Evolutionary conservation across 2,888 invertebrate species (phyloP), one percentile per base, ranked within the genome.

Genomic region (Operophtera brumata): DNA sequence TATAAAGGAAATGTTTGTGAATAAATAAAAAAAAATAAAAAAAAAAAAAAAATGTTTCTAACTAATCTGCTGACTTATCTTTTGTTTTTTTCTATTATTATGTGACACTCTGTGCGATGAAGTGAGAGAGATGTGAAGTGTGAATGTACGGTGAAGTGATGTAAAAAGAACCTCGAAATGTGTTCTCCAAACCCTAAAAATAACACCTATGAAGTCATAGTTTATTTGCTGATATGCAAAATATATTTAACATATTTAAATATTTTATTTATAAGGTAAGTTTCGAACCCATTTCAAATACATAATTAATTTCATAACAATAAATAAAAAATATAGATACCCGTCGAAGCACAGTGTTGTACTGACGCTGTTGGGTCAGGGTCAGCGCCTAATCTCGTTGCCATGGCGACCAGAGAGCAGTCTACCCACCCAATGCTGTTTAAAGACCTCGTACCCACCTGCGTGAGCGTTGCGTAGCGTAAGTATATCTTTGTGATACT

Each of bases 301-400:
- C 9, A 30, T 0, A 30, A 2, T 30, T 30, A 30, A 9, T 30
- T 30, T 30, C 5, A 30, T 30, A 7, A 30, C 30, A 30, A n/a
- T 34, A 1, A 34, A n/a, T n/a, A 34, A 1, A n/a, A n/a, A 11
- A 11, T 20, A 20, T 20, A 20, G 2, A 20, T 20, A 20, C 20
- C 11, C 11, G 6, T 34, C 11, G 28, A 36, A 28, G 42, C 49
- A 42, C 49, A 49, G 47, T 36, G 42, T 36, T 42, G 14, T 12
- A 13, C 35, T 28, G 28, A 28, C 11, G 42, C 14, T 43, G 42
- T 11, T 43, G 39, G 49, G 49, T 44, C 25, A 39, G 13, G 47
- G 32, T 47, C 47, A 39, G 4, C 41, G n/a, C 41, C 26, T 25
- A 41, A 39, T 28, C 13, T 28, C 26, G 30, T 42, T 7, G 42